Conservation (phyloP, 2,797 vertebrate genomes). For the Clarias fuscus region DNA sequence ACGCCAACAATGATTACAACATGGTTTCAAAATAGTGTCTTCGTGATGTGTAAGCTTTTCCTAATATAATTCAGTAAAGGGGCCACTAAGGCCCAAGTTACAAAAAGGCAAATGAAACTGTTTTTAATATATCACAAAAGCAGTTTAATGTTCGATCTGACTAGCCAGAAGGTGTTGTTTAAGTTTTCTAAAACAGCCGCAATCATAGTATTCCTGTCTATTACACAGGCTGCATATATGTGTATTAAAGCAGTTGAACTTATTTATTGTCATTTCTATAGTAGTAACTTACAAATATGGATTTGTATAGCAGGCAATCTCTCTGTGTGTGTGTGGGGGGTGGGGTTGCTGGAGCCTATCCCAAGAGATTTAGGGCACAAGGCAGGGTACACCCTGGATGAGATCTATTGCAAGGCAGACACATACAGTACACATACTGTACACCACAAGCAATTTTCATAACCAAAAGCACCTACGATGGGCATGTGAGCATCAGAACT, state of each 20-base stretch:
- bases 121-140: not conserved
- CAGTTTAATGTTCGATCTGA: not conserved
- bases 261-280: not conserved
- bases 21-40: not conserved
- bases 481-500: too few species aligned
- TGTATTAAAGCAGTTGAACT: not conserved
- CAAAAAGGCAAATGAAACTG: not conserved
- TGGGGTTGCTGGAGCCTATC: too few species aligned
- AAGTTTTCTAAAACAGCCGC: not conserved
- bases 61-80: not conserved
- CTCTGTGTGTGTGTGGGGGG: too few species aligned
- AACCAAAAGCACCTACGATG: too few species aligned
- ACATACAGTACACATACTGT: too few species aligned
- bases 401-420: too few species aligned
- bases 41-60: not conserved
- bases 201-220: not conserved
- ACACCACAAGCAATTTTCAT: too few species aligned
- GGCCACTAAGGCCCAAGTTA: not conserved
- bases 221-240: not conserved
- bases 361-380: too few species aligned
- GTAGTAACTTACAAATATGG: not conserved
- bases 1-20: slow-evolving; percentile 1
- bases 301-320: not conserved
- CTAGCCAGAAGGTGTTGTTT: not conserved
- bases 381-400: too few species aligned